Conservation (phyloP, 2,888 invertebrate genomes). For the Mesorhabditis belari region DNA sequence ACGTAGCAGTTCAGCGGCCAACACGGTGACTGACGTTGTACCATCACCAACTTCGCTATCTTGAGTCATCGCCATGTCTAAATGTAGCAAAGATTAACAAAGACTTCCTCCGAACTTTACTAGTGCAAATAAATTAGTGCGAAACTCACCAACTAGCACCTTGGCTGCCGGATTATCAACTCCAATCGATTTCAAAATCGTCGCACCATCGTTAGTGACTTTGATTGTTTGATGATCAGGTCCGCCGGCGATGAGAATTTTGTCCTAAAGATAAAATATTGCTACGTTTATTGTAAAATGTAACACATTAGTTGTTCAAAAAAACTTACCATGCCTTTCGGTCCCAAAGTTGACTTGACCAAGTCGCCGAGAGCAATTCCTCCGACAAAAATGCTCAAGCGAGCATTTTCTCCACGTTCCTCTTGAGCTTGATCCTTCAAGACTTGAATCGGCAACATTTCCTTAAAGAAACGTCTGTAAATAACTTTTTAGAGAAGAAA, state of each 20-base stretch:
- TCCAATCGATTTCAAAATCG: conserved; percentile 88
- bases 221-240: conserved; percentile 63
- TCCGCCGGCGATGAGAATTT: conserved; percentile 58
- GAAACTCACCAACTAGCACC: conserved; percentile 70
- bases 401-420: conserved; percentile 92
- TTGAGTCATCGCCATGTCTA: conserved; percentile 91
- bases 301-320: background rate
- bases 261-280: conserved; percentile 55
- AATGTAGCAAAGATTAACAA: conserved; percentile 10
- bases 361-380: conserved; percentile 97
- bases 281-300: background rate
- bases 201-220: conserved; percentile 98
- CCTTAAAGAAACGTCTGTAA: too few relatives aligned
- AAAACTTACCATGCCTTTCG: conserved; percentile 80
- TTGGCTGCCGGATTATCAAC: conserved; percentile 99
- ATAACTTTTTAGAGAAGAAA: background rate
- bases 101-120: background rate
- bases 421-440: conserved; percentile 92
- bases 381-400: conserved; percentile 93
- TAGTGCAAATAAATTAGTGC: background rate
- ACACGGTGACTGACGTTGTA: conserved; percentile 95
- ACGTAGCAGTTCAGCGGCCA: conserved; percentile 79
- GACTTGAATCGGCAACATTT: conserved; percentile 65
- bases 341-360: conserved; percentile 93
- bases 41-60: conserved; percentile 99